Conservation (phyloP, 2,888 invertebrate genomes). For the Callimorpha dominula region DNA sequence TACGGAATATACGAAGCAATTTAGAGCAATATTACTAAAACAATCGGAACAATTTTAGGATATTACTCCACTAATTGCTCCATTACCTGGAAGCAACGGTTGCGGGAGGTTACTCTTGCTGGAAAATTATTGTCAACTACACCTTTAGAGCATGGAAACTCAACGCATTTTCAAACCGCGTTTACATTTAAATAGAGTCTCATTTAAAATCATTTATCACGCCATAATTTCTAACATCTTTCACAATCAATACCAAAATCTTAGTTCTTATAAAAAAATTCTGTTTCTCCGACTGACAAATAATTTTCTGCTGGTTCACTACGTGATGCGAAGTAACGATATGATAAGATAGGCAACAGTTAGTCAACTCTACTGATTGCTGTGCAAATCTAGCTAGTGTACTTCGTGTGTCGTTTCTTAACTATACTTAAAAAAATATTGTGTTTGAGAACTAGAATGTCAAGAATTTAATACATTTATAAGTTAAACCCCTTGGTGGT, state of each 20-base stretch:
- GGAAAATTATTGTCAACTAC: background rate
- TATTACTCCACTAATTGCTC: background rate
- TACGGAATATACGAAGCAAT: background rate
- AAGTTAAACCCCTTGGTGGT: too few relatives aligned
- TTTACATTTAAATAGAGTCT: background rate
- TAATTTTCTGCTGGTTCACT: background rate
- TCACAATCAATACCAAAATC: background rate
- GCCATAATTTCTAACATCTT: background rate
- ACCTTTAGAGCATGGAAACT: background rate
- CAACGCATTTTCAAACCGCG: background rate
- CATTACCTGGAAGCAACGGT: background rate
- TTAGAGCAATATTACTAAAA: background rate
- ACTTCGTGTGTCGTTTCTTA: background rate
- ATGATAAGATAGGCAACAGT: background rate
- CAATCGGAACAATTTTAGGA: background rate
- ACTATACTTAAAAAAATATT: background rate
- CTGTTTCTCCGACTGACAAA: background rate
- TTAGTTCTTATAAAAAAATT: too few relatives aligned
- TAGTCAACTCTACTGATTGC: background rate
- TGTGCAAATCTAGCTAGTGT: background rate
- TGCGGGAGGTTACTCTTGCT: background rate
- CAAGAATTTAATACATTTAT: background rate
- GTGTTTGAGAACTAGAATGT: too few relatives aligned
- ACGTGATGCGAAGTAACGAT: too few relatives aligned
- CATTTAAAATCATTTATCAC: background rate